Base-by-base conservation (phyloP, 2,888 invertebrate species). In the Drosophila testacea region DNA sequence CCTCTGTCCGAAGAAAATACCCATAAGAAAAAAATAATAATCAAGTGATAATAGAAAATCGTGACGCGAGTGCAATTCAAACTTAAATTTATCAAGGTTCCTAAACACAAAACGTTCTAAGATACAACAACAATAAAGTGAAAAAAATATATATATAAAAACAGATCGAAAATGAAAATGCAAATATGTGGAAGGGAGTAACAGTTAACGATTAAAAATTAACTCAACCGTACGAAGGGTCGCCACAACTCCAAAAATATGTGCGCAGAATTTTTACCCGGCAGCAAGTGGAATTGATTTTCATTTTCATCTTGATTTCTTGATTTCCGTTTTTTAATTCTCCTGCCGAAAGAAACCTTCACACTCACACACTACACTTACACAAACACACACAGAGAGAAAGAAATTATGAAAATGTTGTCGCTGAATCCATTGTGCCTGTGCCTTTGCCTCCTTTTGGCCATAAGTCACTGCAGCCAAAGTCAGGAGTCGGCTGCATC, bases 231-330 rank as follows among this genome's bases (percentile, higher is more conserved):
- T 32, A 32, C 64, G 56, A 50, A 68, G 63, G 79, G 50, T 44
- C 57, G 62, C 55, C 41, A 46, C 48, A 41, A 32, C 28, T 50
- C 32, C 38, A 69, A 73, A 83, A 82, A 88, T 68, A 82, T 88
- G 88, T 88, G 83, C 83, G 86, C 86, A 71, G 71, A 73, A 51
- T 84, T 76, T 68, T 70, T 79, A 42, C 44, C 64, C 59, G 69
- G 61, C 54, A 57, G 68, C 73, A 57, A 85, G 70, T 79, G 78
- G 81, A 83, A 88, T 88, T 83, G 88, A 83, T 88, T 88, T 81
- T 83, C 44, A 66, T 71, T 81, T 71, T 32, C 22, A 22, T 3
- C 22, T 22, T 22, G 22, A 60, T 85, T 83, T 73, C 46, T 42
- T 56, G 27, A 52, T 56, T 68, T 69, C 6, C 36, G 34, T 28